Percentiles rank a stretch among this genome's conserved stretches.
Conservation (phyloP, 2,113 vertebrate genomes). For the Onychostoma macrolepis region DNA sequence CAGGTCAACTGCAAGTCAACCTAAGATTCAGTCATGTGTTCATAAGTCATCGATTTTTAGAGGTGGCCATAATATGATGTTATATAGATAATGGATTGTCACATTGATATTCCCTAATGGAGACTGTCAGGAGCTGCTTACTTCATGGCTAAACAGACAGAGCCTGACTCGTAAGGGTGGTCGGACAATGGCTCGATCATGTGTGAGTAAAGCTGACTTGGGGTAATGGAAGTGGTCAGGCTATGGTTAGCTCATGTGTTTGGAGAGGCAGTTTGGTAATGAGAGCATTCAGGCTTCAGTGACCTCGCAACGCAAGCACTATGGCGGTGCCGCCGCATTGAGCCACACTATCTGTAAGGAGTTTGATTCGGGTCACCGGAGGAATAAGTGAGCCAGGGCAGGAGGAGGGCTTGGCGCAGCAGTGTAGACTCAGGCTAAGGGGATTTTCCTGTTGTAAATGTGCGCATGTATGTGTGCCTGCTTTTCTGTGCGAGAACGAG, state of each 20-base stretch:
- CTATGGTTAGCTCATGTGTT: slow-evolving; percentile 47
- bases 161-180: slow-evolving; percentile 14
- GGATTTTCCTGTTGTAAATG: slow-evolving; percentile 36
- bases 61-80: background rate
- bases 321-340: slow-evolving; percentile 17
- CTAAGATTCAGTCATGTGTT: slow-evolving; percentile 20
- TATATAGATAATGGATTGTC: slow-evolving; percentile 11
- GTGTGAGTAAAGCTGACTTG: slow-evolving; percentile 50
- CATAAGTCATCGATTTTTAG: background rate
- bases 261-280: slow-evolving; percentile 46
- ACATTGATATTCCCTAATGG: background rate
- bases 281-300: slow-evolving; percentile 45
- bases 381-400: slow-evolving; percentile 43
- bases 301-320: slow-evolving; percentile 24
- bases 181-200: slow-evolving; percentile 42
- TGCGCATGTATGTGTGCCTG: background rate
- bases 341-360: slow-evolving; percentile 38
- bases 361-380: slow-evolving; percentile 50
- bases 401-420: slow-evolving; percentile 19
- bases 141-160: slow-evolving; percentile 33
- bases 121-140: slow-evolving; percentile 14
- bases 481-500: background rate
- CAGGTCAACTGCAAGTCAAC: background rate
- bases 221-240: slow-evolving; percentile 45
- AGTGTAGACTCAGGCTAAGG: slow-evolving; percentile 3